These are phyloP conservation scores for Uloborus plumipes DNA, from an alignment of 2,888 invertebrate species.

Conservation along the genomic window DNA sequence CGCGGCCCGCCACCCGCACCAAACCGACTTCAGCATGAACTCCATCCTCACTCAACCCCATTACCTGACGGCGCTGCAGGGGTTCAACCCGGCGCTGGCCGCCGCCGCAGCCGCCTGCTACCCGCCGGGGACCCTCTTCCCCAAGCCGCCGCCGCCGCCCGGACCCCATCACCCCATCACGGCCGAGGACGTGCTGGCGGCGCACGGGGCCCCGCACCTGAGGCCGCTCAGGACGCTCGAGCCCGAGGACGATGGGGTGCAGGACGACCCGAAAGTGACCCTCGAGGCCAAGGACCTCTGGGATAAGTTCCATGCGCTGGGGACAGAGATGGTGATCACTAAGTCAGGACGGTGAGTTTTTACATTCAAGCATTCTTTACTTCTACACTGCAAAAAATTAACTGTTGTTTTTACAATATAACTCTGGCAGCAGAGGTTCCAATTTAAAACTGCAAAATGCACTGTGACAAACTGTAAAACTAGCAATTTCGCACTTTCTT, in stretches of 20 bases:
- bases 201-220: constrained; percentile 75
- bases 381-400: too few relatives aligned
- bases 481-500: too few relatives aligned
- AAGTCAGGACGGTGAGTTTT: constrained; percentile 91
- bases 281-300: constrained; percentile 98
- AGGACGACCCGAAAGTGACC: constrained; percentile 95
- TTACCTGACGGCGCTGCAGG: constrained; percentile 70
- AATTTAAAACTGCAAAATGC: too few relatives aligned
- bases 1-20: constrained; percentile 73
- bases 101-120: constrained; percentile 67
- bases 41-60: constrained; percentile 80
- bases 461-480: too few relatives aligned
- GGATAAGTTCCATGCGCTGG: constrained; percentile 98
- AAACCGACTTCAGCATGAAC: constrained; percentile 93
- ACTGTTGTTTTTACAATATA: too few relatives aligned
- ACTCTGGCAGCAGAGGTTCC: too few relatives aligned
- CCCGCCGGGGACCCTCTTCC: constrained; percentile 58
- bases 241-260: constrained; percentile 75
- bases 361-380: too few relatives aligned
- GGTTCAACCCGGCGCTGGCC: constrained; percentile 68
- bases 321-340: constrained; percentile 99
- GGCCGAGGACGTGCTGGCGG: constrained; percentile 66
- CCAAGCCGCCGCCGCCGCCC: constrained; percentile 72
- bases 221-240: constrained; percentile 81
- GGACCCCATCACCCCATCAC: constrained; percentile 78